Evolutionary conservation across 2,113 vertebrate species (phyloP), one percentile per base, ranked within the genome.

Genomic region (Percopsis transmontana): DNA sequence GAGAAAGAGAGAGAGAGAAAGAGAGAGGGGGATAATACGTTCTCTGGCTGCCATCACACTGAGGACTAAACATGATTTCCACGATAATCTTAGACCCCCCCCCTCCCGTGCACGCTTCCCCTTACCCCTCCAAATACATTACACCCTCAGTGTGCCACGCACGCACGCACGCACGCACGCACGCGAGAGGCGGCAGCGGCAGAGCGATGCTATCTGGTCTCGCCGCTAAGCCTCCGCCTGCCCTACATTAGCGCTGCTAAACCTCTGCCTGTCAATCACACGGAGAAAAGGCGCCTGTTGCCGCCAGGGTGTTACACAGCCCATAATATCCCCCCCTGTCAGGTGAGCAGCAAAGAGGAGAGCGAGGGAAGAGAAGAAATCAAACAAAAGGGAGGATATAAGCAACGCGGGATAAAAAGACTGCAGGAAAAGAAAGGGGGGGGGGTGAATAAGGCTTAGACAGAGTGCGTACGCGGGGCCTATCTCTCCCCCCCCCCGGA

Each of bases 171-270:
- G n/a, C 13, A 45, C 14, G 45, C 58, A 21, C 11, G 53, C 45
- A 52, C 44, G 61, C 18, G 73, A 89, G 86, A n/a, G n/a, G n/a
- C n/a, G n/a, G n/a, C n/a, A n/a, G 85, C 81, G 60, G 68, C 41
- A n/a, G 73, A 86, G 75, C 67, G 89, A 91, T 91, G 89, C 87
- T 89, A 91, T 91, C 90, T 88, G 81, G 71, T 88, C 84, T 88
- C 79, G 1, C 18, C 77, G 73, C 83, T 83, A 91, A 90, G 85
- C 82, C 79, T 74, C 84, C 80, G 88, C 85, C 85, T 88, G 89
- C 75, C 84, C 88, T 88, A 85, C 85, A 91, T 91, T 91, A 90
- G 78, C 77, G 80, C 85, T 82, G 87, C 85, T 84, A 88, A 88
- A 88, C 77, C 87, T 76, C 79, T 50, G 65, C 69, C 88, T 90